Conservation (phyloP, 2,888 invertebrate species). For the Apeira syringaria region DNA sequence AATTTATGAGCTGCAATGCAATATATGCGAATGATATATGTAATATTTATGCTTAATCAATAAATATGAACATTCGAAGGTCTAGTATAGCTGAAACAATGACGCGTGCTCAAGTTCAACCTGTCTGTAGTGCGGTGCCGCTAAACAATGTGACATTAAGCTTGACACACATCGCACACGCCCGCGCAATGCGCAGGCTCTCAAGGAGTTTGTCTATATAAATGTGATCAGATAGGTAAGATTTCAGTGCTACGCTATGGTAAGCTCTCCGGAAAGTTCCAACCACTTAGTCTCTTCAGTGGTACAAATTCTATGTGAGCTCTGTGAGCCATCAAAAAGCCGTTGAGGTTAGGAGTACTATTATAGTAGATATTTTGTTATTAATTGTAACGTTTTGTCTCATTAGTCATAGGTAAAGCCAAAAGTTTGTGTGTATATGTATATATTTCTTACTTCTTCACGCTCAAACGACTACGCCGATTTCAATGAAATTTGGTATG, state of each 20-base stretch:
- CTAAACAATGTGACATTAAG: conserved; percentile 70
- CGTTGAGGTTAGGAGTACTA: too few species aligned
- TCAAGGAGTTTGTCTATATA: conserved; percentile 31
- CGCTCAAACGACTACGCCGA: too few species aligned
- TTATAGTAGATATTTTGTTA: too few species aligned
- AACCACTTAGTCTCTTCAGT: too few species aligned
- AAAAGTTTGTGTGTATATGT: too few species aligned
- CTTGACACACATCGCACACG: conserved; percentile 54
- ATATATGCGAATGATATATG: conserved; percentile 23
- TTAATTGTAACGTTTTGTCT: too few species aligned
- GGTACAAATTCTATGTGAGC: too few species aligned
- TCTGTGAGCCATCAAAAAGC: too few species aligned
- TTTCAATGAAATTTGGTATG: too few species aligned
- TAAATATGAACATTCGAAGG: conserved; percentile 21
- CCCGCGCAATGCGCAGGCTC: conserved; percentile 59
- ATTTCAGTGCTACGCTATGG: conserved; percentile 5
- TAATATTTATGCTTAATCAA: conserved; percentile 30
- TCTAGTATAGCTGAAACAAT: conserved; percentile 33
- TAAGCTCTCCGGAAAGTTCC: conserved; percentile 4
- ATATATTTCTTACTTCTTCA: too few species aligned
- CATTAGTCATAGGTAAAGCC: too few species aligned
- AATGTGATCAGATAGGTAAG: conserved; percentile 11
- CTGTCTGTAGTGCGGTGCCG: conserved; percentile 43
- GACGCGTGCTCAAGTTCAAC: conserved; percentile 71
- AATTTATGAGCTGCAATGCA: conserved; percentile 5